Base-by-base conservation (phyloP, 2,888 invertebrate species). In the Noctua fimbriata region DNA sequence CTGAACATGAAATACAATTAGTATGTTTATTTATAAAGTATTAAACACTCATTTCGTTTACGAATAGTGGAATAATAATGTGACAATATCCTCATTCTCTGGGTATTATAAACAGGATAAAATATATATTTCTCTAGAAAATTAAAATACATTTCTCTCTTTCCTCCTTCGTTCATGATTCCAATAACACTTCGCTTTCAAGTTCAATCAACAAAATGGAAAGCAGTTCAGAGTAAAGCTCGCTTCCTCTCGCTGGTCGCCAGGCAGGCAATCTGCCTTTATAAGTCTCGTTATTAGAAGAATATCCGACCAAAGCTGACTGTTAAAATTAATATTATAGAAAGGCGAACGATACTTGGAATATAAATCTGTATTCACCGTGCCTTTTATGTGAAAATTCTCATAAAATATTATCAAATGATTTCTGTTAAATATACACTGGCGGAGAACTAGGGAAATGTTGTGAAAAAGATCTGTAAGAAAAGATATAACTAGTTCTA, bases 311-410 rank as follows among this genome's bases (percentile, higher is more conserved):
- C 75, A 66, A 75, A 76, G 81, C 80, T 49, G 66, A n/a, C 73
- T 74, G 80, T 79, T 71, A 41, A 78, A 87, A 87, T 84, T 87
- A 85, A 87, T 85, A 81, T 76, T 84, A 84, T 84, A 41, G 76
- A 77, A 85, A 73, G 76, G 49, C 82, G 71, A 72, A 71, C 67
- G 73, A 83, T 78, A 74, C 73, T 84, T 49, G 28, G 76, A 84
- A 84, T 84, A 86, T 73, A 73, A 84, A 84, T 84, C 44, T 86
- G 77, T 49, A 72, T 83, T 76, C 72, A 73, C n/a, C 67, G 16
- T 85, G 47, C 69, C 76, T 82, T 85, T 83, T 86, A 73, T 70
- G 76, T 41, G 73, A 24, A 76, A 73, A 73, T 85, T 82, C 72
- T 60, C 41, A 69, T 65, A 58, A 82, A 83, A 81, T 83, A 76